Evolutionary conservation across 2,797 vertebrate genomes (phyloP), one percentile per base, ranked within the genome.

Genomic region (Moxostoma hubbsi): DNA sequence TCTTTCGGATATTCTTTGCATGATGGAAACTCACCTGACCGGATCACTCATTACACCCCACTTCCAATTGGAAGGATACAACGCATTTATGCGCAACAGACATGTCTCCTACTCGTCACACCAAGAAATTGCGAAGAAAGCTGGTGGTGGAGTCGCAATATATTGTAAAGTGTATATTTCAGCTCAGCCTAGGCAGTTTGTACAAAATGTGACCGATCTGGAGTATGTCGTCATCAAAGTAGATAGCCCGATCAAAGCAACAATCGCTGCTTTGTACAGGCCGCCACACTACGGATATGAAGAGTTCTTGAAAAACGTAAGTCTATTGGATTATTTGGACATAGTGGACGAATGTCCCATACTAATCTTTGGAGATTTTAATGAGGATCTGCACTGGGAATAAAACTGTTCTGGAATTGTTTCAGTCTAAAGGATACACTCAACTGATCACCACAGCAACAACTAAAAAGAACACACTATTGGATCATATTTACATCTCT

Each of bases 21-120:
- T 73, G 1, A 73, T 55, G 9, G 70, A 73, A 66, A 81, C 47
- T 11, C 64, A 69, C 50, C n/a, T 81, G n/a, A 51, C 18, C 13
- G 72, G 72, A 9, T 81, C 55, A 0, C 24, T 8, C 9, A 43
- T 62, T 54, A 7, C 47, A 12, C 11, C 16, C 45, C 11, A 11
- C 13, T n/a, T 65, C 18, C 55, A 81, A 1, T 75, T 75, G n/a
- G 49, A 81, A 12, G 72, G 79, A 12, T 81, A 62, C 72, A 75
- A 58, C 8, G 4, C 55, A 7, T 69, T 75, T 18, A 15, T 12
- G 15, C 16, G 72, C 0, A 73, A 80, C 9, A 66, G 24, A 24
- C 24, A 24, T 2, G 24, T 24, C 2, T 24, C 24, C 24, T 24
- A 24, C 24, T 24, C 24, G 71, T 16, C 72, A 80, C 57, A 18